Conservation (phyloP, 30 jellyfish, hydroid and myxozoan species). For the Chrysaora quinquecirrha region DNA sequence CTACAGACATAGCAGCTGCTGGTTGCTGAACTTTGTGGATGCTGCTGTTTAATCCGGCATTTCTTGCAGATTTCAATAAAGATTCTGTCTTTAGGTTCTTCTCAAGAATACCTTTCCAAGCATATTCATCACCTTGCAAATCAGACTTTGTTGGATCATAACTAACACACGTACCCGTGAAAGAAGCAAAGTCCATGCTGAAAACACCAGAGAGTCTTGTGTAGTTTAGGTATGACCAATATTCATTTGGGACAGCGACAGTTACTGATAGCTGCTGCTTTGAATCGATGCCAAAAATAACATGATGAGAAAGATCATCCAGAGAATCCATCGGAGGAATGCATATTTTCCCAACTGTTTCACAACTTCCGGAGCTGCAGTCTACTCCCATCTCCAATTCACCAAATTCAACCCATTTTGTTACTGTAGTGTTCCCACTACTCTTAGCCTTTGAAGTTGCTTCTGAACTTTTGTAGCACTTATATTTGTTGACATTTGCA, state of each 20-base stretch:
- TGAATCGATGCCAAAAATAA: constrained; percentile 41
- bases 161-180: constrained; percentile 26
- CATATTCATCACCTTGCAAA: constrained; percentile 23
- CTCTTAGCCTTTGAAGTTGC: neutral
- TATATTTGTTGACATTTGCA: constrained; percentile 31
- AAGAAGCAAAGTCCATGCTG: constrained; percentile 40
- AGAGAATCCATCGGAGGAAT: constrained; percentile 43
- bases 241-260: constrained; percentile 35
- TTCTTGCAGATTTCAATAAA: constrained; percentile 7
- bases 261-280: constrained; percentile 24
- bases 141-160: constrained; percentile 20
- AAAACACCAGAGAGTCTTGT: constrained; percentile 32
- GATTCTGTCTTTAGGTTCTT: constrained; percentile 12
- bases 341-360: constrained; percentile 27
- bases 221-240: constrained; percentile 1
- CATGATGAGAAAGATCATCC: constrained; percentile 27
- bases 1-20: neutral
- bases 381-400: constrained; percentile 48
- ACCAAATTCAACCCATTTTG: constrained; percentile 41
- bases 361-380: constrained; percentile 38
- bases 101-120: constrained; percentile 49
- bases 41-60: constrained; percentile 1
- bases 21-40: neutral
- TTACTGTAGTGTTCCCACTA: neutral
- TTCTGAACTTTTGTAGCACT: constrained; percentile 36